Evolutionary conservation across 1,140 invertebrate species (phyloP), one percentile per base, ranked within the genome.

Genomic region (Brachionus sp.): DNA sequence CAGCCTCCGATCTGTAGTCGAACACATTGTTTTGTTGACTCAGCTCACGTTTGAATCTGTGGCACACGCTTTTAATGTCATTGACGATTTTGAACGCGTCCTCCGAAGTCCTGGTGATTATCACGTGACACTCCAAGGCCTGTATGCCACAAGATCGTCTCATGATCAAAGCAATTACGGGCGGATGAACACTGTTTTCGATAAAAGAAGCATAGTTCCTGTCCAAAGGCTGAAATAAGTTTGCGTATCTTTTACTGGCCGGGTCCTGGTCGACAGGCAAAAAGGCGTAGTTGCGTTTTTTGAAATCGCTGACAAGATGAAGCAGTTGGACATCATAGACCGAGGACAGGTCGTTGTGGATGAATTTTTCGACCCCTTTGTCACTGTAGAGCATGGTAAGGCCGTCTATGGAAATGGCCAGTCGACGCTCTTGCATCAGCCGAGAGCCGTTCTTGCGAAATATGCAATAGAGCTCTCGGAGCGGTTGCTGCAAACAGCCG

Each of bases 141-240:
- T 80, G 77, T 13, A 80, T 80, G 25, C 77, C 77, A 42, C 33
- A 19, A 10, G 50, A 62, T 13, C 77, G 77, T 25, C 77, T 80
- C 77, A 80, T 80, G 5, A 80, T 80, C 29, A 80, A 80, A 12
- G 77, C 77, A 42, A 80, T 44, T 1, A 80, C 13, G 12, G 77
- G 77, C 9, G 77, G 77, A 62, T 80, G 77, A 12, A 33, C 6
- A 23, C 12, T 44, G 12, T 80, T 80, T 19, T 80, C 77, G 9
- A 80, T 29, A n/a, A 39, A 42, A 4, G 46, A 29, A 16, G 25
- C 12, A 37, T 35, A 39, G 9, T 35, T 50, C 33, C 35, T 80
- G 19, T 80, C 77, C 9, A 80, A 19, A 12, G 77, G 33, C 16
- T 80, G 77, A 42, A 62, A 80, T 12, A 80, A 29, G 35, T 80